Base-by-base conservation (phyloP, 1,140 invertebrate species). In the Leptonema lineaticorne region DNA sequence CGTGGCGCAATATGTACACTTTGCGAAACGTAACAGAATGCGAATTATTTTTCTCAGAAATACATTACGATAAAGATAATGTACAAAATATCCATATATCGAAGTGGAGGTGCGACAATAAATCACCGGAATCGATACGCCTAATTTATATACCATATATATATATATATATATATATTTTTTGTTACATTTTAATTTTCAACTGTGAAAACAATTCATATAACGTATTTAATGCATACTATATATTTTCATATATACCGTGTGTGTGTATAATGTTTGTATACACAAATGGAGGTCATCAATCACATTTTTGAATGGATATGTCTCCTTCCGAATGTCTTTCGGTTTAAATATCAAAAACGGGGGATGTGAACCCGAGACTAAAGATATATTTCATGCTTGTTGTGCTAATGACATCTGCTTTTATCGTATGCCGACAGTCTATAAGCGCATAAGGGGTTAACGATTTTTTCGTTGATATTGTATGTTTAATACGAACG, bases 261-360 rank as follows among this genome's bases (percentile, higher is more conserved):
- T 26, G 28, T 58, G 26, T 58, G 26, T 27, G 26, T 58, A 58
- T 26, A 58, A 27, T 26, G 28, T 58, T 58, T 58, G 26, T 27
- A 28, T 58, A 58, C 56, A 58, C 56, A 26, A 27, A 7, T 14
- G 11, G 37, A 22, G 11, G 11, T 56, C 70, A 72, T 72, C 70
- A 72, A 72, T 72, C 70, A 72, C n/a, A 67, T 69, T 69, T 72
- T 69, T 67, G 69, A 67, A 69, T 72, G 67, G 69, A 72, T 72
- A 63, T 72, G 58, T 69, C 70, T 69, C 58, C 50, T 53, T 18
- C 24, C 9, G 9, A 4, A 24, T 53, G 20, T 53, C 20, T 22
- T 62, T 33, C 63, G 65, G 65, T 71, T 64, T 66, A 58, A 68
- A 71, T 68, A 71, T 71, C 63, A 58, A 64, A 63, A 6, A 4